Conservation (phyloP, 2,113 vertebrate species). For the Halcyon malimbica region DNA sequence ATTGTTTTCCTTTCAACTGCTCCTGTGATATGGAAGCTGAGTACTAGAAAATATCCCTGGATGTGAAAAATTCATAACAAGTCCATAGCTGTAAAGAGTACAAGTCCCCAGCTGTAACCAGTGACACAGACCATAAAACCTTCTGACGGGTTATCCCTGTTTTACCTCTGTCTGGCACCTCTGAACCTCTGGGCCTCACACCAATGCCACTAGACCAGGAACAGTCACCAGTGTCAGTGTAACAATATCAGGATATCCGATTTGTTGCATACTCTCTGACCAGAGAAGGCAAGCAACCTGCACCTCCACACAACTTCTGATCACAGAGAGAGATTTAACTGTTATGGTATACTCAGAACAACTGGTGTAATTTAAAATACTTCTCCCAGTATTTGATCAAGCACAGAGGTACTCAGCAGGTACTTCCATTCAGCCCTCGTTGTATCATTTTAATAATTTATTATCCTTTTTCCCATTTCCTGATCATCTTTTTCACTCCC, state of each 20-base stretch:
- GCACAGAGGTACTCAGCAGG: neutral
- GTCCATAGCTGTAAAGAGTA: neutral
- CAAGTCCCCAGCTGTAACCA: neutral
- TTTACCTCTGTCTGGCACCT: neutral
- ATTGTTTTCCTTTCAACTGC: neutral
- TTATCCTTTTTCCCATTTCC: neutral
- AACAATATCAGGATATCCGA: neutral
- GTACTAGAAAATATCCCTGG: neutral
- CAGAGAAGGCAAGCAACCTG: neutral
- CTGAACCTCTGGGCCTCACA: neutral
- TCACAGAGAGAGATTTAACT: neutral
- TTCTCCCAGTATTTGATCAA: neutral
- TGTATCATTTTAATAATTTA: neutral
- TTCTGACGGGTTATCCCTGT: neutral
- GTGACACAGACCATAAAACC: neutral
- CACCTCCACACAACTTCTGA: neutral
- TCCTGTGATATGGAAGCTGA: neutral
- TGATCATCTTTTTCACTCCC: neutral
- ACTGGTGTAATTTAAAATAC: neutral
- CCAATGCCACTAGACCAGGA: neutral
- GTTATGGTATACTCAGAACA: neutral
- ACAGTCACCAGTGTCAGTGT: neutral
- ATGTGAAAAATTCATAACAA: neutral
- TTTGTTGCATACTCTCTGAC: neutral
- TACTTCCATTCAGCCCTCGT: neutral